Percentiles rank a stretch among this genome's conserved stretches.
phyloP scores from a whole-genome alignment of 2,113 vertebrate genomes.

The Colius striatus region DNA sequence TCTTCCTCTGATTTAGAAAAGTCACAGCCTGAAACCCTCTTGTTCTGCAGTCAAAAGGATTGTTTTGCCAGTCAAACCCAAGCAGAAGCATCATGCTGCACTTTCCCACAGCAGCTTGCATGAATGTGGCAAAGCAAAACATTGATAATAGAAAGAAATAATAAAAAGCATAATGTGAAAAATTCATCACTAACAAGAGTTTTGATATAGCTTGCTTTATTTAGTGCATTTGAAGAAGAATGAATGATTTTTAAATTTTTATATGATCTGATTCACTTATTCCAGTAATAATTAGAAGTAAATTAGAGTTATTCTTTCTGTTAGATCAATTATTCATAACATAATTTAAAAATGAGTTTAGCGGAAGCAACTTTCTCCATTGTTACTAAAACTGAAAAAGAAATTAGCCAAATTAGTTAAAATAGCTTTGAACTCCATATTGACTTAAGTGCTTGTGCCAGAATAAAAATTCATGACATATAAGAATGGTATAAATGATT shows the following conservation, averaged over 20 bases:
- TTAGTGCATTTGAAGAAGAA: background rate
- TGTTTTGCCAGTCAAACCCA: background rate
- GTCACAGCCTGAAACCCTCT: background rate
- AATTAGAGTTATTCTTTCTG: slow-evolving; percentile 27
- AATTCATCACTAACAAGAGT: background rate
- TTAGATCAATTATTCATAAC: slow-evolving; percentile 48
- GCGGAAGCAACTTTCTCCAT: background rate
- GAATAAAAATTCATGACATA: slow-evolving; percentile 44
- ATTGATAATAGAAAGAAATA: background rate
- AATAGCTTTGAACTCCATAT: slow-evolving; percentile 63
- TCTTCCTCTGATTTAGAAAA: background rate
- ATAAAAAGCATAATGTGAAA: background rate
- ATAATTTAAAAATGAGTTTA: slow-evolving; percentile 14
- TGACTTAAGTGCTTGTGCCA: slow-evolving; percentile 58
- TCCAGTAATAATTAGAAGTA: slow-evolving; percentile 10
- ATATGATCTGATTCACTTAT: background rate
- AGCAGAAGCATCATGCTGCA: background rate
- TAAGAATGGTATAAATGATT: slow-evolving; percentile 35
- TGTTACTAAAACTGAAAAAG: slow-evolving; percentile 51
- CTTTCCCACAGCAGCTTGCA: background rate
- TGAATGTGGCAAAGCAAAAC: background rate
- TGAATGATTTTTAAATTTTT: background rate
- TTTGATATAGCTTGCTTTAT: background rate
- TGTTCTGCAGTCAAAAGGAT: background rate
- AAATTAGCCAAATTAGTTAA: slow-evolving; percentile 63